phyloP scores from a whole-genome alignment of 2,113 vertebrate species.

The Amazona vittata region DNA sequence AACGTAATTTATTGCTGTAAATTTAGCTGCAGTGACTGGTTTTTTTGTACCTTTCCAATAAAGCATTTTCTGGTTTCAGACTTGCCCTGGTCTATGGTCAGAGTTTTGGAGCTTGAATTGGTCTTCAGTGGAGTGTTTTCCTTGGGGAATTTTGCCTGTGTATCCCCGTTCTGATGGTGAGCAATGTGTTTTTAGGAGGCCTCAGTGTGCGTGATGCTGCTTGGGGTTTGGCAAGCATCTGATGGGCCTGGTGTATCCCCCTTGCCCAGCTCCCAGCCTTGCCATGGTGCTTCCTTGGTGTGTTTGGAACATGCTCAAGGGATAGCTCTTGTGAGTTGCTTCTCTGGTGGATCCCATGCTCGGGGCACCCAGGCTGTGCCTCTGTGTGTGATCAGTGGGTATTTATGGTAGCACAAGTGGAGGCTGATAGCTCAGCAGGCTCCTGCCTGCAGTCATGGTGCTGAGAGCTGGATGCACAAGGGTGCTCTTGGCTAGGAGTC shows the following conservation, averaged over 20 bases:
- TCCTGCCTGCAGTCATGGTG: neutral
- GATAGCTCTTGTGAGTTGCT: neutral
- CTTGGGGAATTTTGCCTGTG: neutral
- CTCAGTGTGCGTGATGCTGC: neutral
- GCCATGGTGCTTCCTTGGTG: neutral
- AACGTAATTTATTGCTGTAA: constrained; percentile 90
- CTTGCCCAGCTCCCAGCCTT: neutral
- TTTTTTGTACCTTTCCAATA: constrained; percentile 92
- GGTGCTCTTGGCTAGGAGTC: neutral
- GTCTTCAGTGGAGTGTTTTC: neutral
- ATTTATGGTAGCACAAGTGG: neutral
- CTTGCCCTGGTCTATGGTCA: constrained; percentile 16
- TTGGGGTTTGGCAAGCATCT: neutral
- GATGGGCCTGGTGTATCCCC: neutral
- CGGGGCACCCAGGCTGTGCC: neutral
- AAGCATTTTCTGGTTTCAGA: constrained; percentile 84
- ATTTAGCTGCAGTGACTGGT: constrained; percentile 83
- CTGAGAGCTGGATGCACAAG: neutral
- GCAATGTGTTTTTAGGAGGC: neutral
- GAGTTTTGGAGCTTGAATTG: constrained; percentile 1
- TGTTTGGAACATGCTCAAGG: neutral
- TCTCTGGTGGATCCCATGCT: neutral
- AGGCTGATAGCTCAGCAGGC: neutral
- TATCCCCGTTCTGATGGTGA: fast-evolving
- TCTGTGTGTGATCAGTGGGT: neutral